A percentile compares a stretch with the other conserved stretches of the same genome.
These are phyloP conservation scores for Lepidurus couesii DNA, from an alignment of 1,140 invertebrate genomes.

Conservation along the genomic window DNA sequence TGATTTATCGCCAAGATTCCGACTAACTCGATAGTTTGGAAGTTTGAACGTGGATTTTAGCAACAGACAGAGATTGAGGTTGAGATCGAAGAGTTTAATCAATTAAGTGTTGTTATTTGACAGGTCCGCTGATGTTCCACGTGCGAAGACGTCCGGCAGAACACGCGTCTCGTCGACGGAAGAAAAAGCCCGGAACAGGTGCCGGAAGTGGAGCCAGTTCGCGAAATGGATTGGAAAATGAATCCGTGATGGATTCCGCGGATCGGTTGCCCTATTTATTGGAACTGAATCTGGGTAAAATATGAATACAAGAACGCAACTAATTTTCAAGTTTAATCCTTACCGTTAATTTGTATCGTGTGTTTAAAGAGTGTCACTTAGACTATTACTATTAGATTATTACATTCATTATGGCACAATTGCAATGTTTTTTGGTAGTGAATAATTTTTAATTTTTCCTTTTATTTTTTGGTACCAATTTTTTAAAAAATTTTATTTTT, in stretches of 20 bases:
- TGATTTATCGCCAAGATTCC: too few species aligned
- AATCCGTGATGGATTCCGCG: slow-evolving; percentile 32
- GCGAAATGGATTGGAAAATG: slow-evolving; percentile 43
- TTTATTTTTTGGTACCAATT: neutral
- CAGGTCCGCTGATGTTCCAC: slow-evolving; percentile 92
- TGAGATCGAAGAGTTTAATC: neutral
- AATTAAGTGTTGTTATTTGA: slow-evolving; percentile 38
- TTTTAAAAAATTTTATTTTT: neutral
- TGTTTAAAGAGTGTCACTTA: too few species aligned
- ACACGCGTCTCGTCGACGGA: slow-evolving; percentile 76
- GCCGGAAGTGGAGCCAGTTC: slow-evolving; percentile 57
- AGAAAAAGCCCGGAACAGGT: slow-evolving; percentile 69
- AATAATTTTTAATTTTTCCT: neutral
- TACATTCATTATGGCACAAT: slow-evolving; percentile 36
- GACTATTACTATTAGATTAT: too few species aligned
- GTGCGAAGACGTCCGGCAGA: slow-evolving; percentile 81
- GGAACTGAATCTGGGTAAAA: slow-evolving; percentile 54
- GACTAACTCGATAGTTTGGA: too few species aligned
- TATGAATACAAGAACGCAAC: too few species aligned
- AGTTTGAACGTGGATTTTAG: too few species aligned
- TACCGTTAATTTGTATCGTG: too few species aligned
- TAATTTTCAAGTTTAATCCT: too few species aligned
- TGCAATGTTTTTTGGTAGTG: slow-evolving; percentile 54
- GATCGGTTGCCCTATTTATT: slow-evolving; percentile 50
- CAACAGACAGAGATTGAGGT: too few species aligned